These are phyloP conservation scores for Apoderus coryli DNA, from an alignment of 2,888 invertebrate species.

Conservation along the genomic window DNA sequence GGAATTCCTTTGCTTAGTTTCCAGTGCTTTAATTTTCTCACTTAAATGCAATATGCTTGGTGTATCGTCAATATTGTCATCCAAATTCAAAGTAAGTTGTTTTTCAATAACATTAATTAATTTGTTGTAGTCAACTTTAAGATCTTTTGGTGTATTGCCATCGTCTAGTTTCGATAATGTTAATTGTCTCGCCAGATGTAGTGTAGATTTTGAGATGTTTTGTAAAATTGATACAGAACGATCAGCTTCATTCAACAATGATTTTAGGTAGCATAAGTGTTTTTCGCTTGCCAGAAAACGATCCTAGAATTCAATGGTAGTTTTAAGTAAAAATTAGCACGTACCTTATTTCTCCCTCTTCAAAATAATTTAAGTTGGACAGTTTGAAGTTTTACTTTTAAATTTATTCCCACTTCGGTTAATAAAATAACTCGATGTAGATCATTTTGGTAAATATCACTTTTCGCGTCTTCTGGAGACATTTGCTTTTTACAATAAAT, in stretches of 20 bases:
- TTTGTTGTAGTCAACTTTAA: conserved; percentile 28
- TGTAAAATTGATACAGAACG: conserved; percentile 28
- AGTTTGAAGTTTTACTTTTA: no score
- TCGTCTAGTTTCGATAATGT: conserved; percentile 16
- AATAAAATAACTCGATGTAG: conserved; percentile 28
- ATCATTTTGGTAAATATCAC: no score
- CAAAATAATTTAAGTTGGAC: no score
- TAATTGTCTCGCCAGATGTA: conserved; percentile 28
- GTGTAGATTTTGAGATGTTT: conserved; percentile 26
- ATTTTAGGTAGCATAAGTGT: conserved; percentile 29
- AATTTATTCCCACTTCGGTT: conserved; percentile 28
- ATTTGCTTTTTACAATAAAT: no score
- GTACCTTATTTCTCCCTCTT: no score
- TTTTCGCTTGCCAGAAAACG: conserved; percentile 29
- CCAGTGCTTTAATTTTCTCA: conserved; percentile 25
- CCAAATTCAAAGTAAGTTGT: conserved; percentile 26
- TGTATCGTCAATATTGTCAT: conserved; percentile 16
- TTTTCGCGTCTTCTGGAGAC: no score
- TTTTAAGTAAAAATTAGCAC: no score
- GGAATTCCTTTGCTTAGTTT: conserved; percentile 14
- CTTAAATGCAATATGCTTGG: conserved; percentile 21
- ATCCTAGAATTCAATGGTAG: conserved; percentile 31
- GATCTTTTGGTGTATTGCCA: conserved; percentile 12
- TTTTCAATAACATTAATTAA: conserved; percentile 27
- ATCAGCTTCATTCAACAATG: conserved; percentile 27